These are phyloP conservation scores for Rhopalosiphum maidis DNA, from an alignment of 1,140 invertebrate species.

Conservation along the genomic window DNA sequence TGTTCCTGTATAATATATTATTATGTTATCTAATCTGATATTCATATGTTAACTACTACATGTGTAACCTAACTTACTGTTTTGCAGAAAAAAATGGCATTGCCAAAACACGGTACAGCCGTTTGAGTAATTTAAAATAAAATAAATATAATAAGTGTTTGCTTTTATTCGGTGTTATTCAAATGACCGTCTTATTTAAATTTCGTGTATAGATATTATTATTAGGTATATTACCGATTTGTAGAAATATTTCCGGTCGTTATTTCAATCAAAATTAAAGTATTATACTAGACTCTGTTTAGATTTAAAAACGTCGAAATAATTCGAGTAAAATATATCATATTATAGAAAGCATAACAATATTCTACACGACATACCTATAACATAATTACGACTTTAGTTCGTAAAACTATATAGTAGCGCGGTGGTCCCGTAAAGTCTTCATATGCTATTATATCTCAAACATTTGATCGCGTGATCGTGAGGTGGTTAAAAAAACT, in stretches of 20 bases:
- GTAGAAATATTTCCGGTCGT: not conserved
- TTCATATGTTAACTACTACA: not conserved
- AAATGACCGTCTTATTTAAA: not conserved
- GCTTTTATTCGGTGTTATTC: not conserved
- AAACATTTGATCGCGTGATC: slow-evolving; percentile 6
- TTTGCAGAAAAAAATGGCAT: not conserved
- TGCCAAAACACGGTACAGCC: not conserved
- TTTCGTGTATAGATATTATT: not conserved
- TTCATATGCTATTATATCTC: not conserved
- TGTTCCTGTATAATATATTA: not conserved
- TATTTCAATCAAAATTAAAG: not conserved
- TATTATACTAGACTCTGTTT: not conserved
- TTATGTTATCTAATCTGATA: not conserved
- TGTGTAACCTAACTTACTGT: not conserved
- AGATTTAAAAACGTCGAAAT: not conserved
- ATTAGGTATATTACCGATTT: not conserved
- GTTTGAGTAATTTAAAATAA: not conserved
- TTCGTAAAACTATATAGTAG: not conserved
- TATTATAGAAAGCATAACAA: not conserved
- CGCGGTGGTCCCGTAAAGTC: not conserved
- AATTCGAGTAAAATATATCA: not conserved
- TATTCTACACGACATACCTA: not conserved
- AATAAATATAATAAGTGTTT: not conserved
- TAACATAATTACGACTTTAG: not conserved
- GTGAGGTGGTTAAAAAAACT: slow-evolving; percentile 14